phyloP scores from a whole-genome alignment of 1,140 invertebrate species.

The Drosophila punjabiensis region DNA sequence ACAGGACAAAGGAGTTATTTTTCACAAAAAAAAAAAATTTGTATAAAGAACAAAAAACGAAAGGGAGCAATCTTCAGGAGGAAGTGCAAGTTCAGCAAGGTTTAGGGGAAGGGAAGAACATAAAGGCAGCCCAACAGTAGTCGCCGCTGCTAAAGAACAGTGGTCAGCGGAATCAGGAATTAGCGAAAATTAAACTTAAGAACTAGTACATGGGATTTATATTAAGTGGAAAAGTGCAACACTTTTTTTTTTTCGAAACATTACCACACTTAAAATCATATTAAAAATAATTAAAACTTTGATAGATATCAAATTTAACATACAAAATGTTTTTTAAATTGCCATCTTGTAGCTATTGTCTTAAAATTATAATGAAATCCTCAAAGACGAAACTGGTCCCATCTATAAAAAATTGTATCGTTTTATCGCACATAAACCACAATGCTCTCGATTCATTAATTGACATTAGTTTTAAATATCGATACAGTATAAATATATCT shows the following conservation, averaged over 20 bases:
- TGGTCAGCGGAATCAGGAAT: constrained; percentile 4
- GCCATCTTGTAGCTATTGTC: too few relatives aligned
- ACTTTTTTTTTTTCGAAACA: too few relatives aligned
- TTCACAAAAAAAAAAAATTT: constrained; percentile 76
- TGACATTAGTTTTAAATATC: background rate
- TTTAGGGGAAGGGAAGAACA: constrained; percentile 12
- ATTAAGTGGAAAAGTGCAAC: background rate
- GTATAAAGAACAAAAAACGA: constrained; percentile 74
- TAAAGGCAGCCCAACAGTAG: constrained; percentile 32
- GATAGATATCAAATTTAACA: too few relatives aligned
- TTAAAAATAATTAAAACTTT: too few relatives aligned
- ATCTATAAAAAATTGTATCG: too few relatives aligned
- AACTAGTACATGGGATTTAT: background rate
- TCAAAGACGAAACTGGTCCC: too few relatives aligned
- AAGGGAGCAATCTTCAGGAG: constrained; percentile 41
- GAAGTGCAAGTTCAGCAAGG: constrained; percentile 5
- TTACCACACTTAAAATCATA: too few relatives aligned
- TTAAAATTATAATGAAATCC: background rate
- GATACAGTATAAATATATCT: background rate
- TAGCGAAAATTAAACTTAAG: too few relatives aligned
- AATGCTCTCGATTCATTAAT: too few relatives aligned
- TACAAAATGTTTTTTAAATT: too few relatives aligned
- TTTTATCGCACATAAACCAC: too few relatives aligned
- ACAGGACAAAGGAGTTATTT: constrained; percentile 82
- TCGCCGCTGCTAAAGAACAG: constrained; percentile 15